Evolutionary conservation across 2,888 invertebrate species (phyloP), one percentile per base, ranked within the genome.

Genomic region (Himalopsyche tibetana): DNA sequence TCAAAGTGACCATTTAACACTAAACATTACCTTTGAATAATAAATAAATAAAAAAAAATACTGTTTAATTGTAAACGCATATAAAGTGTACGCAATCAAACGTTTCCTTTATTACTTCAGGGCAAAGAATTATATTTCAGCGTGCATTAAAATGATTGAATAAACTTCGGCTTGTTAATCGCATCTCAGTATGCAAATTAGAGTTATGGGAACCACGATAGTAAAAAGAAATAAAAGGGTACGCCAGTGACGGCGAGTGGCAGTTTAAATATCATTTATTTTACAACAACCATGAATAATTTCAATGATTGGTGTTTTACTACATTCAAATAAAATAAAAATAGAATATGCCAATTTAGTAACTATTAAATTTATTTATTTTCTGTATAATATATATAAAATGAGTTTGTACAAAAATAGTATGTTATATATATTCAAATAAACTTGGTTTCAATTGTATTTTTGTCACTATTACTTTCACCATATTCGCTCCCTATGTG

Each of bases 101-200:
- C 5, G 28, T 8, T 63, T 28, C 12, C 28, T 3, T 63, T 28
- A 63, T 63, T 63, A 28, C 19, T 28, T 19, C 19, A 28, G 6
- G 19, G 28, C 19, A 63, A 63, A 63, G 51, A 63, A 63, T 63
- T 63, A 63, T 63, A 63, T 63, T 63, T 28, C 63, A 63, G 19
- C n/a, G 63, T 28, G 28, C 28, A 63, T 63, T 63, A 63, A 28
- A 19, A 63, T 63, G 63, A 63, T 63, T 63, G 19, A 63, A 63
- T 63, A 63, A 63, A 63, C 63, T 63, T 63, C n/a, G 11, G 63
- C 63, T 19, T 11, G 63, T 63, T 63, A 63, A 63, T 63, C 63
- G 63, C 6, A 63, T 63, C 63, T 63, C 63, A 28, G 63, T 63
- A 63, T 63, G 63, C 63, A 63, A 63, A 63, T 63, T 63, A 63